phyloP scores from a whole-genome alignment of 1,140 invertebrate species.

The Drosophila aff. region DNA sequence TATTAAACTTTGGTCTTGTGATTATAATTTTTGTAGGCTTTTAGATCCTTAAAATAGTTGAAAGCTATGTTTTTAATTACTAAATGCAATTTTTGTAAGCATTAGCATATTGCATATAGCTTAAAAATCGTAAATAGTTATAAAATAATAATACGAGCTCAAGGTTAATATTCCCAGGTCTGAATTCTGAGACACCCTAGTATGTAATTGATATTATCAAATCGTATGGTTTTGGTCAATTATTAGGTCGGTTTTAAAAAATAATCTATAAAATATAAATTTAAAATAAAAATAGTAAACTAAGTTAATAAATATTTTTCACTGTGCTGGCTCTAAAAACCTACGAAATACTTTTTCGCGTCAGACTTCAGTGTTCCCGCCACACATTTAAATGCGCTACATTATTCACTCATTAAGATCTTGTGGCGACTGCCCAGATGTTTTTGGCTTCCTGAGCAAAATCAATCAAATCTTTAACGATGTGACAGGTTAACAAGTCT shows the following conservation, averaged over 20 bases:
- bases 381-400: constrained; percentile 80
- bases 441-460: constrained; percentile 70
- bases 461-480: constrained; percentile 81
- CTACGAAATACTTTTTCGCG: constrained; percentile 24
- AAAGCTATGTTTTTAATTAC: neutral
- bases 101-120: too few relatives aligned
- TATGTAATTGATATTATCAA: too few relatives aligned
- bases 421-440: constrained; percentile 39
- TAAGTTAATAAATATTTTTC: neutral
- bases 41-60: too few relatives aligned
- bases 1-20: too few relatives aligned
- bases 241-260: too few relatives aligned
- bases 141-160: too few relatives aligned
- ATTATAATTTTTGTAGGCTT: neutral
- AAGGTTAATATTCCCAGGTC: too few relatives aligned
- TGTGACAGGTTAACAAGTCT: constrained; percentile 56
- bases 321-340: constrained; percentile 14
- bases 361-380: constrained; percentile 46
- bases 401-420: constrained; percentile 75
- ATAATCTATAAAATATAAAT: too few relatives aligned
- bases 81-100: neutral
- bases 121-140: neutral
- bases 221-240: too few relatives aligned
- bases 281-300: neutral
- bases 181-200: too few relatives aligned